Evolutionary conservation across 37 sponge, comb jelly and placozoan genomes (phyloP).

Genomic region (Haliclona indistincta): DNA sequence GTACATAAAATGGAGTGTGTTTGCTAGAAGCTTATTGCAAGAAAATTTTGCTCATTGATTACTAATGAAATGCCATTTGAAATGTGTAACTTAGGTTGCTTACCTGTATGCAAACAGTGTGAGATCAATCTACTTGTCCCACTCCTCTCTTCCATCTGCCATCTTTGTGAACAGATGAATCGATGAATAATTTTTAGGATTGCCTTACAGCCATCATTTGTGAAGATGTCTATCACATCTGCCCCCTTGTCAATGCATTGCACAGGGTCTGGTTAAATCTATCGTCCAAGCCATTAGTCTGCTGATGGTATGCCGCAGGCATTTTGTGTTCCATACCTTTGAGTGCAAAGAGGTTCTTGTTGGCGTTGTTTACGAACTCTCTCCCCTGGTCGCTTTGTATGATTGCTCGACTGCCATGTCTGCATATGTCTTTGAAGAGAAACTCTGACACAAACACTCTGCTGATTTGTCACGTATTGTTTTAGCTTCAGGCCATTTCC

Average conservation of each 20-base stretch:
- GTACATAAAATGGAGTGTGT: too few species aligned
- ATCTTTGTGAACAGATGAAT: too few species aligned
- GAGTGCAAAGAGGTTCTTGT: constrained; percentile 21
- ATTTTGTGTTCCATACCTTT: constrained; percentile 26
- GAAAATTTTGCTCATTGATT: constrained; percentile 17
- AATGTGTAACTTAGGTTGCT: too few species aligned
- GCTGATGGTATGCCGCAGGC: constrained; percentile 39
- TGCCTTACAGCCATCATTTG: too few species aligned
- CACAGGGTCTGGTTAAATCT: constrained; percentile 43
- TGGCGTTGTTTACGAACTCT: constrained; percentile 40
- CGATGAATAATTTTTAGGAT: too few species aligned
- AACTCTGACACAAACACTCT: too few species aligned
- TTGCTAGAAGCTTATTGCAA: too few species aligned
- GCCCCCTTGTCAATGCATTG: constrained; percentile 2
- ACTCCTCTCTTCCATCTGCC: constrained; percentile 14
- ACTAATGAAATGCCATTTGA: not conserved
- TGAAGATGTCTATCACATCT: too few species aligned
- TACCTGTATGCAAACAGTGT: constrained; percentile 36
- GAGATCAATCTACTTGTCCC: constrained; percentile 36
- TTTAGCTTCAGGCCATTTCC: constrained; percentile 54
- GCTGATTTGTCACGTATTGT: constrained; percentile 25
- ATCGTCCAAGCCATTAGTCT: constrained; percentile 54
- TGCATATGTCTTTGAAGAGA: constrained; percentile 14
- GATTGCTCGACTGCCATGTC: constrained; percentile 19
- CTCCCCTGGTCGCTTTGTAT: constrained; percentile 47